Evolutionary conservation across 2,888 invertebrate species (phyloP), one percentile per base, ranked within the genome.

Genomic region (Hermaeophaga mercurialis): DNA sequence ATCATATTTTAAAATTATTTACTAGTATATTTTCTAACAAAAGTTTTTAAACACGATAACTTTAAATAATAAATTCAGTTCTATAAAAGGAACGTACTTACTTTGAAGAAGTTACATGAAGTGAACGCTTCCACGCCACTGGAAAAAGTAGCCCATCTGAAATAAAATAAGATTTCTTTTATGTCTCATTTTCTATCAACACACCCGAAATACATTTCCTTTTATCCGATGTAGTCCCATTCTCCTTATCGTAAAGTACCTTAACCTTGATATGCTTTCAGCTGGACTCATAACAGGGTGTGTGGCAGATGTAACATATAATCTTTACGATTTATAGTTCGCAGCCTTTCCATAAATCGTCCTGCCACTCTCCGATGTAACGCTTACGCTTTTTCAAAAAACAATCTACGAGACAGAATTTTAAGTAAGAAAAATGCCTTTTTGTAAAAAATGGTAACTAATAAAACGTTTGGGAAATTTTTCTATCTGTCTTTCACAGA

Each of bases 321-420:
- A 52, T 44, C 24, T 19, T 24, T 15, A 33, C 34, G 52, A 52
- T 52, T 44, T 52, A 52, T 15, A 26, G n/a, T n/a, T n/a, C n/a
- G n/a, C n/a, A n/a, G n/a, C n/a, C n/a, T n/a, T n/a, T n/a, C n/a
- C n/a, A 43, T 52, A 52, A 41, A 52, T 44, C 44, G 44, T 15
- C 33, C 17, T 52, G 34, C 24, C 44, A 44, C 17, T 50, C 34
- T 34, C 24, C 26, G 43, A 52, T 31, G 44, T 28, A 31, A 7
- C 33, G 18, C 36, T 6, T 17, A 36, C 17, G 22, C 22, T 3
- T 22, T 22, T 22, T 22, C 22, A 6, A n/a, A n/a, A n/a, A n/a
- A n/a, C n/a, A n/a, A n/a, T n/a, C n/a, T n/a, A n/a, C n/a, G n/a
- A n/a, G n/a, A n/a, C n/a, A n/a, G n/a, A n/a, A n/a, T n/a, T n/a